Base-by-base conservation (phyloP, 2,797 vertebrate species). In the Poecilia velifera region DNA sequence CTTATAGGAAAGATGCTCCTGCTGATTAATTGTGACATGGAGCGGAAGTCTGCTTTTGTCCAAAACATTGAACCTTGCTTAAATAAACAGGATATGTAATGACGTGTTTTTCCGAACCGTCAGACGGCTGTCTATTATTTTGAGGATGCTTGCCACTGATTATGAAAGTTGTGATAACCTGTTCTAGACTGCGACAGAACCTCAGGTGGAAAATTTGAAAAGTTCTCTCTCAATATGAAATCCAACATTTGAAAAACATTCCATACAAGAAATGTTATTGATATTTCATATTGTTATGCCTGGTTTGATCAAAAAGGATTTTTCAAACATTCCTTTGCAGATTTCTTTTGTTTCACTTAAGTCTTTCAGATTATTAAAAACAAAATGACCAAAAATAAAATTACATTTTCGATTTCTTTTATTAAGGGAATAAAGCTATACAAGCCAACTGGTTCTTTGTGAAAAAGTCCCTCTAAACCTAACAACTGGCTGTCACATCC, bases 1-100 rank as follows among this genome's bases (percentile, higher is more conserved):
- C 59, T 90, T 83, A 78, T 34, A 82, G 86, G 88, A 92, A 93
- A 93, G 62, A 80, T 64, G 74, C 68, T 84, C 85, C 85, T 77
- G 59, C 74, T 88, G 89, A 92, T 93, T 90, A 83, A 79, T 79
- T 80, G n/a, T 78, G 41, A 76, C 64, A 64, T 25, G 53, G 59
- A 68, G 79, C 80, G 83, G 77, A 89, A 84, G 86, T 87, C 77
- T 81, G 79, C 43, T 89, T 91, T 87, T 77, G 81, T 82, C 83
- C 85, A 80, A 87, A 89, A 87, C 76, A 81, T 45, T 34, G 36
- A 84, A 86, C 83, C 83, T 82, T 79, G 49, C 79, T 76, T 72
- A 91, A 92, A 91, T 83, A 90, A 93, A 94, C 94, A 93, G 94
- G 94, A 95, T 94, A 94, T 78, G 90, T 34, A 77, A 80, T 94